Evolutionary conservation across 2,888 invertebrate species (phyloP), one percentile per base, ranked within the genome.

Genomic region (Hydrotaea diabolus): DNA sequence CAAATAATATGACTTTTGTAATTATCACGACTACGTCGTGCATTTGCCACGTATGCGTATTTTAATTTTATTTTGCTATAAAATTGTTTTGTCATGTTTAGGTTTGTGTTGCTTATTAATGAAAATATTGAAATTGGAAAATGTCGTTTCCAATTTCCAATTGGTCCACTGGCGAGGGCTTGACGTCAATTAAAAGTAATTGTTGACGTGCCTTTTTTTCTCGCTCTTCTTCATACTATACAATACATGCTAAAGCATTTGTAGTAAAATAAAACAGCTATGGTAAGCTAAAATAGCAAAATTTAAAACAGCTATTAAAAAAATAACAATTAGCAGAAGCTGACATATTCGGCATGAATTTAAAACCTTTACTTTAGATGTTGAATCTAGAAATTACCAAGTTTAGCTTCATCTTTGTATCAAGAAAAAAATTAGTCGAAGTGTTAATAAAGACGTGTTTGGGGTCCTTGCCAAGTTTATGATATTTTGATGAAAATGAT

Each of bases 171-270:
- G 23, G 17, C 23, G 23, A 53, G 53, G 49, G 69, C 69, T 53
- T 71, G 71, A 71, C 71, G 71, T 71, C 53, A 71, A 53, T 53
- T 71, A 53, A 23, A 71, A 53, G 26, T 31, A 71, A 53, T 59
- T 59, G 59, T 59, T 26, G 59, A 59, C 59, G 59, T 23, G 59
- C 59, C 59, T 59, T 26, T 26, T 26, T 59, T 59, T 4, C 15
- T 2, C 7, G 43, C 43, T 13, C n/a, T 49, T n/a, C n/a, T 11
- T 2, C 7, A 13, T n/a, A 49, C n/a, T 49, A 49, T 3, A 49
- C 49, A 43, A 43, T 13, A 43, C 13, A 43, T n/a, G n/a, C 49
- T 39, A 8, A 43, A 3, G 9, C 13, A 49, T n/a, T 49, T 43
- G 13, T 43, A n/a, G 9, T 43, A 13, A 43, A 43, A 43, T 43